Evolutionary conservation across 2,888 invertebrate species (phyloP), one percentile per base, ranked within the genome.

Genomic region (Lottia gigantea): DNA sequence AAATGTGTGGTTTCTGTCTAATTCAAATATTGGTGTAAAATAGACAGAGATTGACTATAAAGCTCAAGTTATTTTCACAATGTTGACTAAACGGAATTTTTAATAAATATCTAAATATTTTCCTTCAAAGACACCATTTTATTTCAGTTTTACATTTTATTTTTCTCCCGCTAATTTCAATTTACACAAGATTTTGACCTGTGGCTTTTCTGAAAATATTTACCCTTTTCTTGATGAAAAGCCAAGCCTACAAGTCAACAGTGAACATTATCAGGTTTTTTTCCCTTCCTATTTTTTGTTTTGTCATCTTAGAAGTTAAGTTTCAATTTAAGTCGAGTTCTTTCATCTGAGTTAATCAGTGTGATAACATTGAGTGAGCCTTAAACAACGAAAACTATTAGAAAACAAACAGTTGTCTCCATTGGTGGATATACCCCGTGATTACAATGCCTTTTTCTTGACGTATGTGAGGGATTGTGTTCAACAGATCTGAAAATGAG

Each of bases 391-490:
- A 65, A 40, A 46, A 40, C 55, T 55, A 70, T 70, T 61, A 70
- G 70, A 70, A 61, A 65, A 70, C 70, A 70, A 70, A 70, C 55
- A 70, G 55, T 40, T 40, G 47, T 25, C 61, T 46, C 70, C 15
- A 65, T 70, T 70, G 70, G 55, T 65, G 19, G 55, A 46, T 65
- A 70, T 65, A 40, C 46, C 70, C 40, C 61, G 19, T 61, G 70
- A 70, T 70, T 70, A 70, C 70, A 65, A 70, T 65, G 65, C 70
- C 65, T 70, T 70, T 64, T 40, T 25, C 49, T 46, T n/a, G 26
- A n/a, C 31, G 62, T 70, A 70, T 70, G 70, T 65, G 70, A 65
- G 70, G 70, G 70, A 70, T 70, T 61, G 64, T 25, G 31, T 61
- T 26, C 64, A 55, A 70, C 64, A 64, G 70, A 70, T 68, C 61